Evolutionary conservation across 2,113 vertebrate species (phyloP), one percentile per base, ranked within the genome.

Genomic region (Setophaga petechia): DNA sequence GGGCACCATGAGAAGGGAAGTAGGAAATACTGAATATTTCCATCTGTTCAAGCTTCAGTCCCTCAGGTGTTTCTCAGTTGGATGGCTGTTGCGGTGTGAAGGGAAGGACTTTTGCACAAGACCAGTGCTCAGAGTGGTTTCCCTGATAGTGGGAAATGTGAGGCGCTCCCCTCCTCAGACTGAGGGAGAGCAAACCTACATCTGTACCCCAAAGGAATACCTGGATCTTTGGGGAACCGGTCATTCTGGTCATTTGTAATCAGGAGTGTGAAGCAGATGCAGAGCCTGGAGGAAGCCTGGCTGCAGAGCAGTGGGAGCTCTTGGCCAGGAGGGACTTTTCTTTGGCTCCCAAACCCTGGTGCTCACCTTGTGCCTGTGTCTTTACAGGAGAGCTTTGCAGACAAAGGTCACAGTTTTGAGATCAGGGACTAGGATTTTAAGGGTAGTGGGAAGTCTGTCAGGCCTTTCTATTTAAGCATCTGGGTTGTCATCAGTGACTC

Each of bases 161-260:
- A 71, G 35, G 23, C 0, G 0, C 35, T 85, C 58, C 24, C 15
- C 12, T 72, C 1, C 23, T 59, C 3, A 4, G 21, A 10, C 4
- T 76, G 41, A 67, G 27, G 52, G 72, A 75, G 17, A 41, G 37
- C 30, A 78, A 66, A 67, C 31, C 33, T 31, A 9, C 14, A 11
- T 77, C 15, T 86, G 15, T 66, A 69, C 47, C 55, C 46, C 68
- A 37, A 6, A 76, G 62, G 30, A 65, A 28, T 52, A 8, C 41
- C 77, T 73, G 58, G 46, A 7, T 72, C 46, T 54, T 73, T 37
- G 73, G 37, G 37, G 25, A 92, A 3, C 52, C 68, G 35, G 25
- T 82, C 75, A 15, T 87, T 82, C 11, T 55, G 43, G 20, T 44
- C 28, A 35, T 49, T 30, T 54, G 16, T 78, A 31, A 84, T 31